Evolutionary conservation across 2,888 invertebrate genomes (phyloP).

Genomic region (Sympetrum striolatum): DNA sequence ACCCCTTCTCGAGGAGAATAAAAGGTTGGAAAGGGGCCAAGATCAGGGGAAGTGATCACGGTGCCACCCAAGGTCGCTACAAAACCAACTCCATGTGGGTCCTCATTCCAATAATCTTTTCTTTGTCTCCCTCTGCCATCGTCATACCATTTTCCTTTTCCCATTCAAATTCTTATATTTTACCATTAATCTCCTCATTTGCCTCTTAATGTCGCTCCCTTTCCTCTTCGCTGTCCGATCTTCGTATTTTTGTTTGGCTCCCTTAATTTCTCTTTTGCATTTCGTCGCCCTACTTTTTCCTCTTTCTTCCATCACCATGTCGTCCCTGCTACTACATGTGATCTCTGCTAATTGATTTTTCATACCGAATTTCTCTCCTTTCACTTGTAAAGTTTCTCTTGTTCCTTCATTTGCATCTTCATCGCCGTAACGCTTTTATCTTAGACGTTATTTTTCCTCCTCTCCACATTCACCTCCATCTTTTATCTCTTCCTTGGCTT

Average conservation of each 20-base stretch:
- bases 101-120: neutral
- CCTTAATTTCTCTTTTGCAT: no score
- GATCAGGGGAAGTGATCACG: neutral
- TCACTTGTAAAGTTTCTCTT: neutral
- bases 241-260: neutral
- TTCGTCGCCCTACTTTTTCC: no score
- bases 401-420: no score
- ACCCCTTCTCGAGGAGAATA: neutral
- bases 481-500: neutral
- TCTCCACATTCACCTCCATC: no score
- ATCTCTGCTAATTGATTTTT: neutral
- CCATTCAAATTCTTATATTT: neutral
- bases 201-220: neutral
- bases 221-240: neutral
- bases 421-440: no score
- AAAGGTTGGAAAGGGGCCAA: neutral
- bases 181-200: neutral
- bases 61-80: neutral
- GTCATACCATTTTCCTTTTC: neutral
- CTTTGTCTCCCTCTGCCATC: neutral
- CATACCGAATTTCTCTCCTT: neutral
- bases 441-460: no score
- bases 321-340: neutral
- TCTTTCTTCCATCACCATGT: neutral
- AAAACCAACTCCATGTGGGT: neutral